Percentiles rank a stretch among this genome's conserved stretches.
Evolutionary conservation across 53 echinoderm and acorn worm genomes (phyloP).

Genomic region (Astropecten irregularis): DNA sequence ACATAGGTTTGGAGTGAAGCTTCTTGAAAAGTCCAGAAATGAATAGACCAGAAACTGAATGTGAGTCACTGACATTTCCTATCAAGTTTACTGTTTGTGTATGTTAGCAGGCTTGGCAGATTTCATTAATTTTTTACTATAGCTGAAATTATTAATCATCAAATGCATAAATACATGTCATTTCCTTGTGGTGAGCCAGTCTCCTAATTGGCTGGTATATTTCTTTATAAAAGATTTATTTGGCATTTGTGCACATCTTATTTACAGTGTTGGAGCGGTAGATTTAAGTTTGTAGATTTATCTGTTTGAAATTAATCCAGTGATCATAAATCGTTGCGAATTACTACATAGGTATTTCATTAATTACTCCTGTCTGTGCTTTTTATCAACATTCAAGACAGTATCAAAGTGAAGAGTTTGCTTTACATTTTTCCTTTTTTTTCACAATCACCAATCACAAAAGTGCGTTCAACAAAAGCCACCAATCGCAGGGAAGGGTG

Average conservation of each 20-base stretch:
- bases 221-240: constrained; percentile 48
- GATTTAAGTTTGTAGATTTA: constrained; percentile 37
- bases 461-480: constrained; percentile 11
- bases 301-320: constrained; percentile 11
- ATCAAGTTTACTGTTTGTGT: too few relatives aligned
- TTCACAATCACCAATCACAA: background rate
- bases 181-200: background rate
- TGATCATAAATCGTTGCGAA: constrained; percentile 36
- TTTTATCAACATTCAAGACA: background rate
- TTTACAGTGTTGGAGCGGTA: constrained; percentile 53
- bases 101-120: constrained; percentile 20
- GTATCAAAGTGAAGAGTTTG: background rate
- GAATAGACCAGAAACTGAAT: background rate
- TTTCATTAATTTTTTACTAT: constrained; percentile 7
- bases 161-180: constrained; percentile 18
- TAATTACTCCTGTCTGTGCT: background rate
- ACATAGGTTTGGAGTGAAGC: too few relatives aligned
- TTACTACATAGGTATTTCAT: background rate
- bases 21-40: too few relatives aligned
- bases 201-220: constrained; percentile 16
- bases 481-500: background rate
- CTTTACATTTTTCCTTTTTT: background rate
- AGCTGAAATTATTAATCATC: constrained; percentile 42
- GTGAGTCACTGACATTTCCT: background rate
- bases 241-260: constrained; percentile 52